Evolutionary conservation across 2,888 invertebrate genomes (phyloP), one percentile per base, ranked within the genome.

Genomic region (Sarcophaga caerulescens): DNA sequence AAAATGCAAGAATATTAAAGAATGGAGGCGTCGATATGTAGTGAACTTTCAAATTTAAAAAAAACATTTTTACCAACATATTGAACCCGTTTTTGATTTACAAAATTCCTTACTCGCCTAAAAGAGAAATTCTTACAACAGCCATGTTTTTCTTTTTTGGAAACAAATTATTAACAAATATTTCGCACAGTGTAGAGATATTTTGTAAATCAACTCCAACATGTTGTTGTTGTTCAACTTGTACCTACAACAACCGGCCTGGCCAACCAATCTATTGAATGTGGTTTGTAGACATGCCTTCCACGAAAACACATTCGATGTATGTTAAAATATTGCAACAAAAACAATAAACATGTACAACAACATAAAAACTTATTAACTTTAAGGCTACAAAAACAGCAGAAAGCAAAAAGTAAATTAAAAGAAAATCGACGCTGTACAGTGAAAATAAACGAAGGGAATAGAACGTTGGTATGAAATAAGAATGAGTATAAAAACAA

Each of bases 351-450:
- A 78, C n/a, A 68, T 69, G 60, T 52, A 69, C 44, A 79, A 65
- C 79, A 71, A 77, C 65, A 78, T 68, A 57, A 74, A 86, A 84
- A 80, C 77, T 85, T 87, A 85, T 84, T 78, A 85, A 85, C 80
- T 80, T 75, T 74, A 44, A 71, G 35, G 74, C 74, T 75, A 83
- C 23, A 73, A 69, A 62, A 62, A 17, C 1, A 21, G 12, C 12
- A 47, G 14, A 52, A 52, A 52, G 52, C 52, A 17, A 68, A 60
- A 80, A 57, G 1, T 60, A 60, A 73, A 57, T 4, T 3, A 77
- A 73, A 57, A 73, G 23, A 52, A 52, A 68, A 63, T 70, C 81
- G 76, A 85, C 81, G 77, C 68, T 63, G 60, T 47, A 63, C 12
- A 83, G 23, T 25, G 25, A 59, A 60, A 63, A 68, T 35, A 12